Evolutionary conservation across 2,797 vertebrate genomes (phyloP), one percentile per base, ranked within the genome.

Genomic region (Lacerta bilineata): DNA sequence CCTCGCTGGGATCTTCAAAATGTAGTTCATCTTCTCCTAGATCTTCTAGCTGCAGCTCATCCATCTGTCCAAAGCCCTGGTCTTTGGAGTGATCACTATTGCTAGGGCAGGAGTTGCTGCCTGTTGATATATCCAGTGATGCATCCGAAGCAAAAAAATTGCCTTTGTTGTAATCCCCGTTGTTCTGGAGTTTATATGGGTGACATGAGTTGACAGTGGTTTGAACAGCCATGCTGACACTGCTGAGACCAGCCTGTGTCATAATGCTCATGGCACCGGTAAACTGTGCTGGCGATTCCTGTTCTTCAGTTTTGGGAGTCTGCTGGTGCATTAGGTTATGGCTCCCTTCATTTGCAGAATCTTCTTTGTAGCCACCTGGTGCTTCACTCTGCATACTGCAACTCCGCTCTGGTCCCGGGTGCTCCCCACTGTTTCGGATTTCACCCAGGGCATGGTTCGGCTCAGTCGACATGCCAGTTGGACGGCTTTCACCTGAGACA

Each of bases 1-100:
- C 97, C n/a, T 97, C 97, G 0, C 97, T 96, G 5, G 98, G 97
- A 0, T 99, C 98, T 91, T 98, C 99, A 72, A 98, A 97, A 88
- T 97, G 98, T 93, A 98, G 96, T n/a, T 98, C 98, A 0, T 98
- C 98, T 66, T 96, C 97, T 15, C 90, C 97, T 91, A 94, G 86
- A 66, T 97, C 94, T 5, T 96, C 97, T 80, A 98, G 95, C 80
- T 97, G 98, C 0, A 97, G 97, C 82, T 98, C 97, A 0, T 96
- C 96, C 95, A 96, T 93, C 81, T 93, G 96, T 85, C 96, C 97
- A 4, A 97, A 97, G 0, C 95, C 95, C 1, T 92, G 95, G 71
- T 97, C 97, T 93, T 93, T 97, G 95, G 95, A 94, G 89, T 95
- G 96, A 91, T 97, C 96, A 0, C 96, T 97, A 91, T 94, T 95